phyloP scores from a whole-genome alignment of 37 sponge, comb jelly and placozoan species.

The Cliona cf. orientalis region DNA sequence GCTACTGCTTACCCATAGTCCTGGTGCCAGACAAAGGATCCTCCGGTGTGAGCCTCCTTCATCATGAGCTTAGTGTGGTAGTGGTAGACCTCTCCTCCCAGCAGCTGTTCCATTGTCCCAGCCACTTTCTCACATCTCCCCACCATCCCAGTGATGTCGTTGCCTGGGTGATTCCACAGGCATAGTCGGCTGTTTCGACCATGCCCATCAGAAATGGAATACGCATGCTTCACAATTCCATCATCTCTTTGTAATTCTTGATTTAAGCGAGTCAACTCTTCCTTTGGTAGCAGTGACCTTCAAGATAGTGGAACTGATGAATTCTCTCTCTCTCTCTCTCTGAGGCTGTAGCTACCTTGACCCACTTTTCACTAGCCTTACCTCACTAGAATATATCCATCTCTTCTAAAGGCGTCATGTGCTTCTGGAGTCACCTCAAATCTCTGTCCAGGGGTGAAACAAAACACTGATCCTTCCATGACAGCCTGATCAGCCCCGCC shows the following conservation, averaged over 20 bases:
- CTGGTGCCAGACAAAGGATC: constrained; percentile 95
- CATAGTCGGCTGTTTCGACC: constrained; percentile 72
- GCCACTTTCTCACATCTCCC: constrained; percentile 83
- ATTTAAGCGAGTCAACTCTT: constrained; percentile 64
- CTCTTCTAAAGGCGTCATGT: constrained; percentile 33
- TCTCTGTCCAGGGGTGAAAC: neutral
- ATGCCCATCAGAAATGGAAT: constrained; percentile 60
- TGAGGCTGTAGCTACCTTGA: too few species aligned
- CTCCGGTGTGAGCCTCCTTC: constrained; percentile 94
- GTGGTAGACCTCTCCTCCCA: constrained; percentile 94
- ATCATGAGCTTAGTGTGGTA: constrained; percentile 97
- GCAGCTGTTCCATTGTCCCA: constrained; percentile 82
- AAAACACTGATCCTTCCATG: too few species aligned
- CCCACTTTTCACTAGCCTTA: too few species aligned
- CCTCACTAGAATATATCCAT: constrained; percentile 77
- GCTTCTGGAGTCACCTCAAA: constrained; percentile 46
- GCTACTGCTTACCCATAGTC: constrained; percentile 80
- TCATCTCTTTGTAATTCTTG: constrained; percentile 60
- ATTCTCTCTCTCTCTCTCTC: too few species aligned
- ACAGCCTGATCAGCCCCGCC: too few species aligned
- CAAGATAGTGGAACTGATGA: too few species aligned
- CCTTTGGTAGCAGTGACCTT: too few species aligned
- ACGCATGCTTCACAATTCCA: constrained; percentile 64
- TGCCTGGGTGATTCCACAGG: constrained; percentile 88
- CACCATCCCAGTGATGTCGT: constrained; percentile 86